Evolutionary conservation across 1,140 invertebrate species (phyloP), one percentile per base, ranked within the genome.

Genomic region (Hycleus cichorii): DNA sequence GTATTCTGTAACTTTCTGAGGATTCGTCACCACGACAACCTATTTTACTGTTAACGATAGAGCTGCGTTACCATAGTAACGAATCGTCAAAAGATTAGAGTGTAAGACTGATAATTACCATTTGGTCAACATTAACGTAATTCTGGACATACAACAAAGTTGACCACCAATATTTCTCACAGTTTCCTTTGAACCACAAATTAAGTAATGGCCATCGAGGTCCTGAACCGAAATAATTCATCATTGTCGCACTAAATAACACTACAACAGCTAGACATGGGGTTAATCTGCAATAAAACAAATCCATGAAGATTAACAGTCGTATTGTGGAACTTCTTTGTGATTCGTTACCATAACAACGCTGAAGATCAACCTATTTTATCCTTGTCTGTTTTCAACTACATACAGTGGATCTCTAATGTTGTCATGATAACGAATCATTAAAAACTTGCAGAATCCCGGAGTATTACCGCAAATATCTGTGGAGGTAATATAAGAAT

Each of bases 251-350:
- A 58, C 80, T 77, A 3, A 83, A 72, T 10, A 83, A 70, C 4
- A 83, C 66, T 0, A 78, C 71, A 0, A 80, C 72, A 25, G 79
- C 80, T 39, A 84, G 74, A 3, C 82, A 69, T 0, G 84, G 82
- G 0, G 83, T 83, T 59, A 86, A 72, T 11, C 81, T 77, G 12
- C 6, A 80, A 12, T 79, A 75, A 27, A 78, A 47, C 4, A 54
- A 51, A 43, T 12, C 5, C 10, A 12, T 32, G 3, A 58, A 18
- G 18, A 18, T 18, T 18, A 18, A 18, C 18, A 18, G 18, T 18
- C 18, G 18, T 18, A 18, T 18, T 18, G 18, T 18, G 18, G 4
- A 57, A 9, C 48, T 32, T 38, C 2, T 44, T 47, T 5, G 6
- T 4, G n/a, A 18, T 18, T 18, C 18, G 18, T 18, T 18, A 18